A percentile compares a stretch with the other conserved stretches of the same genome.
These are phyloP conservation scores for Uropsilus gracilis DNA, from an alignment of 2,113 vertebrate species.

Conservation along the genomic window DNA sequence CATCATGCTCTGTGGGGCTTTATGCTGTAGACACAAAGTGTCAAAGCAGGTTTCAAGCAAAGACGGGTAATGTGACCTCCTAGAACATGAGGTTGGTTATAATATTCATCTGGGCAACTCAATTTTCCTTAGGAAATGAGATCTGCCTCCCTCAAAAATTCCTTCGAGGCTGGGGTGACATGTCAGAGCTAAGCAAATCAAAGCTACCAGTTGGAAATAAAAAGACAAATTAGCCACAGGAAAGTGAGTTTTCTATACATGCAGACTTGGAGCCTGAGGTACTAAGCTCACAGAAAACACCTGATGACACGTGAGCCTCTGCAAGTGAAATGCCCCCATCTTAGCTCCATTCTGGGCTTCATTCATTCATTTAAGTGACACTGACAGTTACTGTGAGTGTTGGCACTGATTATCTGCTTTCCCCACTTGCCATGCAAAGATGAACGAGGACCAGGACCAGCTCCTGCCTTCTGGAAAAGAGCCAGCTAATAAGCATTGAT, in stretches of 20 bases:
- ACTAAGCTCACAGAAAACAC: not conserved
- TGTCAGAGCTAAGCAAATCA: not conserved
- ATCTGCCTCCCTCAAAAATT: constrained; percentile 12
- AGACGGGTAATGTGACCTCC: not conserved
- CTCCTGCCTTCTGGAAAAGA: not conserved
- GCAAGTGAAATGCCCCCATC: not conserved
- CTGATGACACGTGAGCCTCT: not conserved
- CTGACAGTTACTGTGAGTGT: no score
- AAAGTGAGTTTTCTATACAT: not conserved
- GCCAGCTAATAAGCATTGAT: not conserved
- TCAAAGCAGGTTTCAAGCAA: not conserved
- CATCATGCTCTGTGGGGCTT: not conserved
- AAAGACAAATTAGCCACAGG: not conserved
- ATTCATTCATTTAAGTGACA: not conserved
- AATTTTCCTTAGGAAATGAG: constrained; percentile 28
- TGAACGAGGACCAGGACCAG: not conserved
- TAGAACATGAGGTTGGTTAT: not conserved
- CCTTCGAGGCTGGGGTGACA: not conserved
- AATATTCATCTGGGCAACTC: not conserved
- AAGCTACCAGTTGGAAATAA: constrained; percentile 6
- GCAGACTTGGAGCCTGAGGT: not conserved
- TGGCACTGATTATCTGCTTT: not conserved
- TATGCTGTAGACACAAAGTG: not conserved
- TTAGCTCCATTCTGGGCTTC: not conserved
- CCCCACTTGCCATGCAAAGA: not conserved